Evolutionary conservation across 2,113 vertebrate genomes (phyloP).

Genomic region (Chinchilla lanigera): DNA sequence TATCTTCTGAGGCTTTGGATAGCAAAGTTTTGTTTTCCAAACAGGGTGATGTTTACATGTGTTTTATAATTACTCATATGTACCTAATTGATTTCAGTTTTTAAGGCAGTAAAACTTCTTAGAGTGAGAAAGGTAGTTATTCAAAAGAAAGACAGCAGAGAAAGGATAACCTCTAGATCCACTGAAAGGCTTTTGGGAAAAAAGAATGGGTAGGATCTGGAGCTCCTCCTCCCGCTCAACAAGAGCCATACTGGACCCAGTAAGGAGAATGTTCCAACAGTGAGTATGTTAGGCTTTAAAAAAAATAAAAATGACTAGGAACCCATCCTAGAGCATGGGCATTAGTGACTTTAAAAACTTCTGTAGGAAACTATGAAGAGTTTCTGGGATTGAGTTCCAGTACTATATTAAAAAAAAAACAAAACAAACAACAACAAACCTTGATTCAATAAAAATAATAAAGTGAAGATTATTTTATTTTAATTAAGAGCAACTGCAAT

Average conservation of each 20-base stretch:
- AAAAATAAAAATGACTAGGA: background rate
- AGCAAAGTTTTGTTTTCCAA: background rate
- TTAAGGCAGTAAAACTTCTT: background rate
- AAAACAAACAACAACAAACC: background rate
- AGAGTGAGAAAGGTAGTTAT: background rate
- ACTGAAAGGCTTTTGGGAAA: background rate
- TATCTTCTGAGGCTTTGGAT: background rate
- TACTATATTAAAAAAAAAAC: background rate
- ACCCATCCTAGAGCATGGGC: background rate
- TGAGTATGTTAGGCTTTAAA: background rate
- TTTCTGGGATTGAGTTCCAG: background rate
- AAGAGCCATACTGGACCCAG: background rate
- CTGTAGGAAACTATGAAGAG: background rate
- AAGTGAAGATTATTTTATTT: conserved; percentile 41
- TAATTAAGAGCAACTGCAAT: background rate
- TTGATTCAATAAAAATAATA: background rate
- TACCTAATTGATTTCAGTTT: background rate
- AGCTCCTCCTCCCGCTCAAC: background rate
- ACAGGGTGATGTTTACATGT: background rate
- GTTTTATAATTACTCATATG: background rate
- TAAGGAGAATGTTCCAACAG: background rate
- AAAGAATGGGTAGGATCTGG: background rate
- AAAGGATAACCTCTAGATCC: background rate
- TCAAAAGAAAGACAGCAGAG: background rate
- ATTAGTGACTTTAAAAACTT: background rate